phyloP scores from a whole-genome alignment of 2,888 invertebrate species.

The Leistus spinibarbis region DNA sequence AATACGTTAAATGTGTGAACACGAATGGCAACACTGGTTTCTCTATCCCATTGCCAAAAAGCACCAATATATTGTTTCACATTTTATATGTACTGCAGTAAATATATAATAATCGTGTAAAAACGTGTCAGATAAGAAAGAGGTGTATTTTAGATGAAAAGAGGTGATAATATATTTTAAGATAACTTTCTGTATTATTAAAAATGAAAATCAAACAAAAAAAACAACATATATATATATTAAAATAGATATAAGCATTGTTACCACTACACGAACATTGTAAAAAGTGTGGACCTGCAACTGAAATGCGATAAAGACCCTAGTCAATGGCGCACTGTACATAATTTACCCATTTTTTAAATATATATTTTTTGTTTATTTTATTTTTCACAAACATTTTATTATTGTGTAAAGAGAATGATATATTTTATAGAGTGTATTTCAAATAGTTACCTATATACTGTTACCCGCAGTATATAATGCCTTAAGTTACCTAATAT shows the following conservation, averaged over 20 bases:
- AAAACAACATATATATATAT: constrained; percentile 9
- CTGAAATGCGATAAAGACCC: constrained; percentile 37
- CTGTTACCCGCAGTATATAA: constrained; percentile 19
- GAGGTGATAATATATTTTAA: constrained; percentile 33
- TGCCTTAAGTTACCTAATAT: constrained; percentile 38
- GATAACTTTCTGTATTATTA: not conserved
- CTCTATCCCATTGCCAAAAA: not conserved
- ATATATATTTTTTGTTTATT: constrained; percentile 16
- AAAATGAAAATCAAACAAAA: not conserved
- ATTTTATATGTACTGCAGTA: not conserved
- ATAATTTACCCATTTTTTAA: constrained; percentile 35
- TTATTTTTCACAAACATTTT: constrained; percentile 28
- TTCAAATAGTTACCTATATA: constrained; percentile 16
- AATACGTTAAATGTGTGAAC: constrained; percentile 30
- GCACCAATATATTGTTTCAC: not conserved
- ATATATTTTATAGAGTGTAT: constrained; percentile 37
- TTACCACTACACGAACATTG: constrained; percentile 53
- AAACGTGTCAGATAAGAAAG: not conserved
- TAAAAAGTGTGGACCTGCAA: constrained; percentile 36
- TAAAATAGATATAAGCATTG: constrained; percentile 44
- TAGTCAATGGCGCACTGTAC: constrained; percentile 40
- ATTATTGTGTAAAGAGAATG: constrained; percentile 31
- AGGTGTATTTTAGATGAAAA: not conserved
- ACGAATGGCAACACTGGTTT: constrained; percentile 19
- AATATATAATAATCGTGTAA: not conserved